phyloP scores from a whole-genome alignment of 2,113 vertebrate genomes.

The Hiodon tergisus region DNA sequence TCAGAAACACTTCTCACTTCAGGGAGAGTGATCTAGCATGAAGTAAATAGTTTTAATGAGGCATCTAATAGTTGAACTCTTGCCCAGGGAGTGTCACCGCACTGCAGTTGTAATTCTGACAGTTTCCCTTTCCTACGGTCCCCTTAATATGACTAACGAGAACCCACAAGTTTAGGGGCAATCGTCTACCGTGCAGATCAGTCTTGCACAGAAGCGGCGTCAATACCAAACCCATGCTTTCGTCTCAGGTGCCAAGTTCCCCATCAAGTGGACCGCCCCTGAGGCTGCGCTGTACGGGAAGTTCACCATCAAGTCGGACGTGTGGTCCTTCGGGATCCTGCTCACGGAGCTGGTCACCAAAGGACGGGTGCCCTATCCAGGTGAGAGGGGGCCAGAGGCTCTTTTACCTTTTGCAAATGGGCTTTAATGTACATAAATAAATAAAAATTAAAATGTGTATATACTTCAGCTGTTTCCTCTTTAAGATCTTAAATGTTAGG shows the following conservation, averaged over 20 bases:
- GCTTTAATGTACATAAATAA: neutral
- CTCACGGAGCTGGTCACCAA: slow-evolving; percentile 96
- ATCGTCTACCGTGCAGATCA: too few relatives aligned
- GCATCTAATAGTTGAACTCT: neutral
- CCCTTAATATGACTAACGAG: too few relatives aligned
- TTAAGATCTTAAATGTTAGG: neutral
- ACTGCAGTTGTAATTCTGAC: too few relatives aligned
- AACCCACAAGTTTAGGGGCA: too few relatives aligned
- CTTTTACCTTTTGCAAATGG: neutral
- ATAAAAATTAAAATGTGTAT: neutral
- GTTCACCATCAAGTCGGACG: slow-evolving; percentile 98
- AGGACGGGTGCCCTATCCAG: slow-evolving; percentile 95
- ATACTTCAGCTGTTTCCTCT: neutral
- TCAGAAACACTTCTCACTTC: neutral
- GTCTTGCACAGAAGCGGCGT: neutral
- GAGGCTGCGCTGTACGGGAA: slow-evolving; percentile 91
- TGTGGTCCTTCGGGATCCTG: slow-evolving; percentile 95
- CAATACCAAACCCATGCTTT: neutral
- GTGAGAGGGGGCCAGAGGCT: slow-evolving; percentile 55
- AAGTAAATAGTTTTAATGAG: neutral
- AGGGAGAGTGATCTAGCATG: neutral
- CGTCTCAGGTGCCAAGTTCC: slow-evolving; percentile 85
- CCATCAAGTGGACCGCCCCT: slow-evolving; percentile 96
- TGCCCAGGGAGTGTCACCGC: too few relatives aligned
- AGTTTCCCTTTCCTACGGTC: too few relatives aligned